Evolutionary conservation across 2,113 vertebrate species (phyloP).

Genomic region (Dicaeum eximium): DNA sequence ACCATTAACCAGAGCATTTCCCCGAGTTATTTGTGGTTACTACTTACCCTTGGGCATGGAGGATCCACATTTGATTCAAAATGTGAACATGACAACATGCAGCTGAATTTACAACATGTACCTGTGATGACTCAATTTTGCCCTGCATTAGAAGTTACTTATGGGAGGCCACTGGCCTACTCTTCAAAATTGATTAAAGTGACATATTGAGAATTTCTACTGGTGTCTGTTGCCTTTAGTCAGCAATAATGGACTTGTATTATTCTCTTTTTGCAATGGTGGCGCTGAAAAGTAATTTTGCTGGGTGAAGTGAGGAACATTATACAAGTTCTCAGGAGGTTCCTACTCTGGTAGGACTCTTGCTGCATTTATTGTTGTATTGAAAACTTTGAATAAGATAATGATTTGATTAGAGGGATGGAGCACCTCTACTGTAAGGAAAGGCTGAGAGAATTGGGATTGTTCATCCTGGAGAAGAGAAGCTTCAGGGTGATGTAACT

Average conservation of each 20-base stretch:
- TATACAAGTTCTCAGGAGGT: not conserved
- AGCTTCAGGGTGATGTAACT: accelerated
- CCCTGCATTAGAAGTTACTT: not conserved
- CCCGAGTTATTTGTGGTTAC: not conserved
- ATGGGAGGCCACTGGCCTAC: not conserved
- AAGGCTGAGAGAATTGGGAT: not conserved
- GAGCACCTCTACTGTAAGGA: not conserved
- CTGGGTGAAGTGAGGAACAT: not conserved
- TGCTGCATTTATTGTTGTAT: not conserved
- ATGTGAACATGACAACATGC: not conserved
- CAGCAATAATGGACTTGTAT: not conserved
- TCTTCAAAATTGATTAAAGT: not conserved
- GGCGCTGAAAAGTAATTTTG: not conserved
- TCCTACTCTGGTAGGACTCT: not conserved
- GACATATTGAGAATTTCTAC: not conserved
- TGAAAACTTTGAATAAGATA: not conserved
- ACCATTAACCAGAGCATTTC: not conserved
- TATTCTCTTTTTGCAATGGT: not conserved
- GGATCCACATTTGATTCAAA: not conserved
- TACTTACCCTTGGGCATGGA: not conserved
- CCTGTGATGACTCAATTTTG: not conserved
- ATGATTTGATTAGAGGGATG: not conserved
- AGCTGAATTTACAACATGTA: not conserved
- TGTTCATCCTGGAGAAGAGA: not conserved
- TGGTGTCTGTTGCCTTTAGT: not conserved